Evolutionary conservation across 2,113 vertebrate species (phyloP).

Genomic region (Chaetops frenatus): DNA sequence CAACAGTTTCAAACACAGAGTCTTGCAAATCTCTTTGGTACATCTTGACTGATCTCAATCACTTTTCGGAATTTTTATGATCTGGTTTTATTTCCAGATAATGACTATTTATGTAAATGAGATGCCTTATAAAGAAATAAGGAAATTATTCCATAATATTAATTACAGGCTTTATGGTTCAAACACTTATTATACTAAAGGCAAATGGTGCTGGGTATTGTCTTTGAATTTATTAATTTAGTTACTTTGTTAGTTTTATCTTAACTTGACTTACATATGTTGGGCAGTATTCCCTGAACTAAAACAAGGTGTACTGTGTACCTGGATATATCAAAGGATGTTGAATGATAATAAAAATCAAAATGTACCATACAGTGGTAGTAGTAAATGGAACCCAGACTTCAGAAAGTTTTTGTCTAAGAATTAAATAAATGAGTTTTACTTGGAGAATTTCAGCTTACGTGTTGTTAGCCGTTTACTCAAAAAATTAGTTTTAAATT

Average conservation of each 20-base stretch:
- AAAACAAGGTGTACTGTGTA: neutral
- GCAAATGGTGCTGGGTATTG: neutral
- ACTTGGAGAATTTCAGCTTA: neutral
- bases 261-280: neutral
- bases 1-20: neutral
- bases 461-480: neutral
- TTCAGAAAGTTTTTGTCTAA: neutral
- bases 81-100: neutral
- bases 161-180: neutral
- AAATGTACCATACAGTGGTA: neutral
- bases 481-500: slow-evolving; percentile 18
- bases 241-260: neutral
- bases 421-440: neutral
- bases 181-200: neutral
- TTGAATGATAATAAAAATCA: neutral
- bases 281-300: neutral
- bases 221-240: neutral
- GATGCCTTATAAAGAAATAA: neutral
- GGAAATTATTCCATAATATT: neutral
- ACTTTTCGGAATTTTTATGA: neutral
- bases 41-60: neutral
- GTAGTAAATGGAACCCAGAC: neutral
- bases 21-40: neutral
- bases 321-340: neutral
- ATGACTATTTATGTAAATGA: slow-evolving; percentile 23